Base-by-base conservation (phyloP, 64 coral and sea anemone genomes). In the Dendrophyllia cribrosa region DNA sequence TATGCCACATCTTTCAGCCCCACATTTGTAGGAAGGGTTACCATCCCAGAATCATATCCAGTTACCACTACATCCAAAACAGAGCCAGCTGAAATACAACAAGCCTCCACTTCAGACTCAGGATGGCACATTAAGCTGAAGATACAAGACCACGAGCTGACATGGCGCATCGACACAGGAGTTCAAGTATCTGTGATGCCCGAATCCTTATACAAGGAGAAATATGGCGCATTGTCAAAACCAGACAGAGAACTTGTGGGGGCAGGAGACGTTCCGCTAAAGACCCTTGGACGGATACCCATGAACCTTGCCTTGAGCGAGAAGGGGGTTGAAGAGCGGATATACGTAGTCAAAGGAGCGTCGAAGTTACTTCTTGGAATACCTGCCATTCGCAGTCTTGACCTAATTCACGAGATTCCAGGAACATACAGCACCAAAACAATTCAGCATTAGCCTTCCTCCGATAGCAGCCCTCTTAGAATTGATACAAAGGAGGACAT, bases 141-240 rank as follows among this genome's bases (percentile, higher is more conserved):
- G 55, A 68, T 80, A 2, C 51, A 78, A 67, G 50, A 88, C 72
- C 51, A 15, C 45, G 61, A 72, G 17, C 74, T 43, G 76, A 88
- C n/a, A n/a, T n/a, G n/a, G n/a, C n/a, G n/a, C n/a, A n/a, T n/a
- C n/a, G n/a, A n/a, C 76, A 93, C 85, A 81, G 76, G 85, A 74
- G 85, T 85, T 52, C 68, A 93, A 50, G 76, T 82, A 16, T 85
- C 92, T 80, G 92, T 93, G 10, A 76, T 88, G 73, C 92, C 85
- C 3, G 92, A 93, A 24, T 17, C 58, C 59, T 46, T 85, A 0
- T 92, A 78, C 79, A 72, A 85, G 79, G 3, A 15, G n/a, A 62
- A 53, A 62, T 62, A 62, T 43, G 83, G 65, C 26, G 71, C 47
- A 26, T 46, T 86, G 10, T 63, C 43, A 70, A 16, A 68, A n/a